A percentile compares a stretch with the other conserved stretches of the same genome.
phyloP scores from a whole-genome alignment of 2,797 vertebrate genomes.

The Trachurus trachurus region DNA sequence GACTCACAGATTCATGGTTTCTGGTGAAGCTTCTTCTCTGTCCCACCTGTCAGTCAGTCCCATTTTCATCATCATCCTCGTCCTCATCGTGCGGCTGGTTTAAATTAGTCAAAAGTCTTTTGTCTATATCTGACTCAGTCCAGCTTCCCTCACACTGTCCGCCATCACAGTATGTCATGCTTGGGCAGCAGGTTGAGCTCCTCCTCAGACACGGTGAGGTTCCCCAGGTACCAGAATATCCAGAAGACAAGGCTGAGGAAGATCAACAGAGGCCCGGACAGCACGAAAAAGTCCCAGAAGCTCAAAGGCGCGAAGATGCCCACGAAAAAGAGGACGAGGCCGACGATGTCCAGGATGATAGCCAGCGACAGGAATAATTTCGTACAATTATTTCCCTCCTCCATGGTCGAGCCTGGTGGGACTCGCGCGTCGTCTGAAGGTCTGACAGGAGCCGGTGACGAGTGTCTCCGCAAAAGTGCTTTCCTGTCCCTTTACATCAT shows the following conservation, averaged over 20 bases:
- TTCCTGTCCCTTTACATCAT: conserved; percentile 14
- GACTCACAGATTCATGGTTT: neutral
- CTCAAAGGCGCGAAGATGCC: conserved; percentile 86
- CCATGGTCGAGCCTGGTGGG: conserved; percentile 73
- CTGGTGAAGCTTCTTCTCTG: neutral
- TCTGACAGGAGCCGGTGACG: conserved; percentile 23
- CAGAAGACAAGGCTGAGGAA: conserved; percentile 91
- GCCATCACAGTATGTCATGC: conserved; percentile 47
- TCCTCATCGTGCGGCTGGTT: neutral
- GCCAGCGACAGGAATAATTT: conserved; percentile 79
- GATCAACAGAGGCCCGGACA: conserved; percentile 88
- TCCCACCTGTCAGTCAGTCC: neutral
- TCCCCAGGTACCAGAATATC: conserved; percentile 92
- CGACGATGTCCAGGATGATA: conserved; percentile 82
- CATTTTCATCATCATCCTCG: neutral
- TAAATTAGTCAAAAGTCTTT: neutral
- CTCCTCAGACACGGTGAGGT: conserved; percentile 84
- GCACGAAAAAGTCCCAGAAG: conserved; percentile 93
- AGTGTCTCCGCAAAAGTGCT: neutral
- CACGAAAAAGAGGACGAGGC: conserved; percentile 87
- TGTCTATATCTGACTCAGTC: neutral
- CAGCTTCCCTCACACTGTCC: rapidly evolving
- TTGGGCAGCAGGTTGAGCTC: conserved; percentile 78
- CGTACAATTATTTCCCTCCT: conserved; percentile 70
- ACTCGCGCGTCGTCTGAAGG: neutral